Conservation (phyloP, 2,797 vertebrate species). For the Harpagifer antarcticus region DNA sequence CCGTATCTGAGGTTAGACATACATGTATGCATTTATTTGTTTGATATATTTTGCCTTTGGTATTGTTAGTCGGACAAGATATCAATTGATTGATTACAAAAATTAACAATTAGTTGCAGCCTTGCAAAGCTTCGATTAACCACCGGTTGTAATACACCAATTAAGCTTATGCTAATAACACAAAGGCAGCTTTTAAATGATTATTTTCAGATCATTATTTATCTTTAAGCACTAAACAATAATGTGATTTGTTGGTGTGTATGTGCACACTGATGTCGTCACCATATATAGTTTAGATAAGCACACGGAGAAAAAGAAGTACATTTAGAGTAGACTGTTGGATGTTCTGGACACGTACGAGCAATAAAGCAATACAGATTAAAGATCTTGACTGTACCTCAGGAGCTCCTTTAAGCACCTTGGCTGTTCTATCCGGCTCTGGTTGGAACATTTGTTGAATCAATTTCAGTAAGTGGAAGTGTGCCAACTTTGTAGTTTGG, state of each 20-base stretch:
- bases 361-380: not conserved
- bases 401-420: not conserved
- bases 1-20: not conserved
- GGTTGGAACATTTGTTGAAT: not conserved
- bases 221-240: too few species aligned
- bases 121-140: not conserved
- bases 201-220: slow-evolving; percentile 1
- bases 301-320: not conserved
- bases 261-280: not conserved
- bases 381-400: not conserved
- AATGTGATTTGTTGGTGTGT: not conserved
- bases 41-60: not conserved
- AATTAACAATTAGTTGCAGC: not conserved
- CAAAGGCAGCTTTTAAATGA: not conserved
- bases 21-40: too few species aligned
- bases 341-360: not conserved
- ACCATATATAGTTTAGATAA: not conserved
- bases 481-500: not conserved
- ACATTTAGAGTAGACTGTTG: not conserved
- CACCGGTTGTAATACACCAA: not conserved
- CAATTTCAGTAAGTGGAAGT: not conserved
- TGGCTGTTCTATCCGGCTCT: too few species aligned
- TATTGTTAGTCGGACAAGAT: not conserved
- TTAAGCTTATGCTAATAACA: not conserved
- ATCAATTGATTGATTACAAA: too few species aligned